Evolutionary conservation across 1,140 invertebrate genomes (phyloP).

Genomic region (Brachionus calyciflorus): DNA sequence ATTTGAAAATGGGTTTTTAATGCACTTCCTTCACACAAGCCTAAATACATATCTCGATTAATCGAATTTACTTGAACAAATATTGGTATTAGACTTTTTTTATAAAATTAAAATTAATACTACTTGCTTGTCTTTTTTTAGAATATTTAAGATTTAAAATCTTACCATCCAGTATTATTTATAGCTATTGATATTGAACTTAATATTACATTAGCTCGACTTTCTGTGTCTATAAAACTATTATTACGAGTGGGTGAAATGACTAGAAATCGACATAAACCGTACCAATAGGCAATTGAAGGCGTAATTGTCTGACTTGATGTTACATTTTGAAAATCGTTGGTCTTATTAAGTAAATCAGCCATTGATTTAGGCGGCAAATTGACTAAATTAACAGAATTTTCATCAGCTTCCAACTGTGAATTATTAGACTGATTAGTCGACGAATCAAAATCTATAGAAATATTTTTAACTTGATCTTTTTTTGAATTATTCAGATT

Average conservation of each 20-base stretch:
- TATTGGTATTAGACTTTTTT: constrained; percentile 68
- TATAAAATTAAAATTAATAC: constrained; percentile 63
- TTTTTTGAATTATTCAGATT: neutral
- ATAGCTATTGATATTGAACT: constrained; percentile 79
- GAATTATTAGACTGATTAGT: neutral
- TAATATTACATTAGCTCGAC: constrained; percentile 75
- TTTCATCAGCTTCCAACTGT: neutral
- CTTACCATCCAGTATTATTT: constrained; percentile 70
- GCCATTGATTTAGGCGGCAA: constrained; percentile 44
- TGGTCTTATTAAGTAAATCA: constrained; percentile 67
- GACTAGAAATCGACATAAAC: constrained; percentile 77
- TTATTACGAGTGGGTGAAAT: constrained; percentile 65
- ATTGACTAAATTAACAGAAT: neutral
- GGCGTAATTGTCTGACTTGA: neutral
- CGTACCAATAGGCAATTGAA: constrained; percentile 66
- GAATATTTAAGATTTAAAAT: too few relatives aligned
- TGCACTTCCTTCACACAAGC: constrained; percentile 72
- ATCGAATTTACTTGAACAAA: constrained; percentile 83
- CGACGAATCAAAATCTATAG: constrained; percentile 30
- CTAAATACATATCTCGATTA: constrained; percentile 68
- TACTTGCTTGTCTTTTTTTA: too few relatives aligned
- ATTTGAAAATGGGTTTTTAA: constrained; percentile 78
- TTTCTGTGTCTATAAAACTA: constrained; percentile 70
- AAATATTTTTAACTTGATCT: neutral
- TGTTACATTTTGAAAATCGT: constrained; percentile 66